Base-by-base conservation (phyloP, 1,140 invertebrate species). In the Caerostris darwini region DNA sequence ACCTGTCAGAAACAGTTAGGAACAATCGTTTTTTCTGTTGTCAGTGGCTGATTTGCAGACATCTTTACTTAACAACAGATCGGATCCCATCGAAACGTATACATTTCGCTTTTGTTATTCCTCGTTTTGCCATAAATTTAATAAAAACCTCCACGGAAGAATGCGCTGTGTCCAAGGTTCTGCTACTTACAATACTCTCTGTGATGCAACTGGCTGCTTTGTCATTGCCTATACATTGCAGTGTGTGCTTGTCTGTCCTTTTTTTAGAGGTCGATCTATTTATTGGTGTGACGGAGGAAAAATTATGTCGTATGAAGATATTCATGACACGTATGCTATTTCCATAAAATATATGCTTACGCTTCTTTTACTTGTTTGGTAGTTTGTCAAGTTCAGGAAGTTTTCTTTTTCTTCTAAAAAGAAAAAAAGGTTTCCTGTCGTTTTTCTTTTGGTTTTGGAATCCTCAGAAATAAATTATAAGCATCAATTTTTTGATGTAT, bases 71-170 rank as follows among this genome's bases (percentile, higher is more conserved):
- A 64, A 59, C 7, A 59, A 59, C 10, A 59, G 10, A 59, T 7
- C 6, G 58, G 34, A 34, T 34, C 34, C 34, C 34, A 34, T 34
- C 34, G 34, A 34, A 34, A 34, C 34, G 34, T 34, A 34, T 34
- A 34, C 34, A 34, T 34, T 34, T 34, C 17, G 8, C 4, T 14
- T 61, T 61, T 61, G 12, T 61, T 61, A 61, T 10, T 61, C 4
- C 10, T 64, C 17, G 3, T 64, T 64, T 64, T 53, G 34, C 14
- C 3, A 77, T 77, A 77, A 77, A 77, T 77, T 77, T 53, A 77
- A 77, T 53, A 77, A 77, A 64, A 53, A 77, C 53, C 53, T 34
- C 53, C 34, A 77, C 71, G 71, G 71, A 77, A 77, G 71, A 77
- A 53, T 77, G 19, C 71, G 34, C 50, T 12, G 61, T 67, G 61